These are phyloP conservation scores for Drosophila elegans DNA, from an alignment of 1,140 invertebrate genomes.

Conservation along the genomic window DNA sequence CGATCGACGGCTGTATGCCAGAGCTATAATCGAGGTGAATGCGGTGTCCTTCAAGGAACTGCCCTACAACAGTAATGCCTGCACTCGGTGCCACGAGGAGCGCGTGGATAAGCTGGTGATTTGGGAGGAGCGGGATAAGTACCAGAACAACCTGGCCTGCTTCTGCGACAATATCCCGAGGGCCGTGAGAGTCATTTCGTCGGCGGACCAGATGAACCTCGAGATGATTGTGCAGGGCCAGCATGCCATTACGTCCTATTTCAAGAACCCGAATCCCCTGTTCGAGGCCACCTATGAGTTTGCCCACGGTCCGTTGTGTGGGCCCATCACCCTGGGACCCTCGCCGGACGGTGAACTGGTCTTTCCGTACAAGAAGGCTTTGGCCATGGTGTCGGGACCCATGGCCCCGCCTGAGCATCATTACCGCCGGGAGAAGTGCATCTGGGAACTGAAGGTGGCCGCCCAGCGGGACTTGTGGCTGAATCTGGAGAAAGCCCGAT, in stretches of 20 bases:
- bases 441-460: slow-evolving; percentile 94
- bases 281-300: slow-evolving; percentile 95
- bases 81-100: slow-evolving; percentile 93
- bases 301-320: slow-evolving; percentile 94
- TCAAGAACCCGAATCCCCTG: slow-evolving; percentile 92
- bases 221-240: slow-evolving; percentile 92
- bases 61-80: slow-evolving; percentile 91
- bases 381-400: slow-evolving; percentile 86
- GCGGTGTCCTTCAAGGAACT: slow-evolving; percentile 87
- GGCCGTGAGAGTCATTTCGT: slow-evolving; percentile 89
- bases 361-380: slow-evolving; percentile 93
- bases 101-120: slow-evolving; percentile 92
- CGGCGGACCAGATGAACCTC: slow-evolving; percentile 91
- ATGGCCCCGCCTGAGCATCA: slow-evolving; percentile 81
- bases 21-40: slow-evolving; percentile 88
- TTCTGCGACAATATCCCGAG: slow-evolving; percentile 88
- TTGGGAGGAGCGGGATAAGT: slow-evolving; percentile 88
- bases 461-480: slow-evolving; percentile 93
- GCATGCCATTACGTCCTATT: slow-evolving; percentile 93
- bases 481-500: slow-evolving; percentile 94
- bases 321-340: slow-evolving; percentile 91
- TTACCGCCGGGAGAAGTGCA: slow-evolving; percentile 91
- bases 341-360: slow-evolving; percentile 92
- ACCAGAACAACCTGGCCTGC: slow-evolving; percentile 86
- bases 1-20: slow-evolving; percentile 91